These are phyloP conservation scores for Nibea coibor DNA, from an alignment of 2,113 vertebrate species.

Conservation along the genomic window DNA sequence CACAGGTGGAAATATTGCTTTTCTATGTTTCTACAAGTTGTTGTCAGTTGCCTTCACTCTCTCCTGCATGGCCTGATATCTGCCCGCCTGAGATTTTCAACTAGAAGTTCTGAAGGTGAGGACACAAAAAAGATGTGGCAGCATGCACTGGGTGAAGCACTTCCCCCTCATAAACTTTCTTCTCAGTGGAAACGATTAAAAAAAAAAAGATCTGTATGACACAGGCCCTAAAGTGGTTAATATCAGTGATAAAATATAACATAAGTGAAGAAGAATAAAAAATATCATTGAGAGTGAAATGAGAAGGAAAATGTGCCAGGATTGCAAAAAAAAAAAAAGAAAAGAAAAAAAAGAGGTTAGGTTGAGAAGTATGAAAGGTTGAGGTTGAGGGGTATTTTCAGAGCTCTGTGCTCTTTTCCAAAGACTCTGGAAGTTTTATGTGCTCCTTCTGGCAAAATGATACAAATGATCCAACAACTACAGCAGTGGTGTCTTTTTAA, in stretches of 20 bases:
- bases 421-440: constrained; percentile 26
- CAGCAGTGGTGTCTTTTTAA: constrained; percentile 34
- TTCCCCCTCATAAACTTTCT: no score
- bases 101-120: no score
- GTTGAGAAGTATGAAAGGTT: not conserved
- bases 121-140: no score
- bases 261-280: not conserved
- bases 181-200: no score
- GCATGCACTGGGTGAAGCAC: no score
- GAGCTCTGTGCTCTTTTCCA: constrained; percentile 26
- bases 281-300: not conserved
- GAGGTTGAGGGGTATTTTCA: not conserved
- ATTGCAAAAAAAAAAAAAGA: not conserved
- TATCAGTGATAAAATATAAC: not conserved
- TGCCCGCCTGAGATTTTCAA: no score
- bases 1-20: no score
- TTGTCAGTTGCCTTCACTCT: no score
- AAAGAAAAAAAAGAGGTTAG: not conserved
- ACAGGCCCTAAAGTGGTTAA: no score
- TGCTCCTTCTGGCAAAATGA: constrained; percentile 45
- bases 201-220: no score
- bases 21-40: no score
- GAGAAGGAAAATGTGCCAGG: not conserved
- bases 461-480: constrained; percentile 47
- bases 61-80: no score